phyloP scores from a whole-genome alignment of 2,113 vertebrate genomes.

The Rhinopomastus cyanomelas region DNA sequence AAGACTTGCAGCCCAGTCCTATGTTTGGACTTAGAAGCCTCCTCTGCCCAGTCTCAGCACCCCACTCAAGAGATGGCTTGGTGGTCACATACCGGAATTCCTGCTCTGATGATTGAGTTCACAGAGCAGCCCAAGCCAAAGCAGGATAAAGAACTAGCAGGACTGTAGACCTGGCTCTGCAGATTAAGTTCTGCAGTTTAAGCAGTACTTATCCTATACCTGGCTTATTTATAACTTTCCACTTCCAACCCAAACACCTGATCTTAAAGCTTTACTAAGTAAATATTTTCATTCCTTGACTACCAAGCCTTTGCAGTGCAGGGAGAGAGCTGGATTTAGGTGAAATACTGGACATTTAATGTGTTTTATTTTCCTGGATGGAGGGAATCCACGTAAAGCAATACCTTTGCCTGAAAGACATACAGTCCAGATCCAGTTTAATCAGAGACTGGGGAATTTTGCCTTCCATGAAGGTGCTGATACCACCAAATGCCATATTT shows the following conservation, averaged over 20 bases:
- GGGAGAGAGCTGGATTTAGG: background rate
- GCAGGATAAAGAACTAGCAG: background rate
- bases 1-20: background rate
- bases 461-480: background rate
- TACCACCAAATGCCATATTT: background rate
- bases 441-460: background rate
- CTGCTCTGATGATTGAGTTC: background rate
- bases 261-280: background rate
- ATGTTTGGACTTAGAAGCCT: background rate
- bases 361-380: constrained; percentile 3
- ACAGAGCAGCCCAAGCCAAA: background rate
- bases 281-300: constrained; percentile 1
- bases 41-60: background rate
- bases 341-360: background rate
- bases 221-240: background rate
- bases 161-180: background rate
- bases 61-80: background rate
- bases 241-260: background rate
- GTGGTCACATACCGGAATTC: background rate
- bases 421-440: background rate
- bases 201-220: background rate
- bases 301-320: background rate
- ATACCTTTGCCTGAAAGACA: background rate
- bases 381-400: background rate
- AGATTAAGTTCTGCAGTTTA: background rate